A percentile compares a stretch with the other conserved stretches of the same genome.
phyloP scores from a whole-genome alignment of 2,888 invertebrate genomes.

The Scaptomyza cyrtandrae region DNA sequence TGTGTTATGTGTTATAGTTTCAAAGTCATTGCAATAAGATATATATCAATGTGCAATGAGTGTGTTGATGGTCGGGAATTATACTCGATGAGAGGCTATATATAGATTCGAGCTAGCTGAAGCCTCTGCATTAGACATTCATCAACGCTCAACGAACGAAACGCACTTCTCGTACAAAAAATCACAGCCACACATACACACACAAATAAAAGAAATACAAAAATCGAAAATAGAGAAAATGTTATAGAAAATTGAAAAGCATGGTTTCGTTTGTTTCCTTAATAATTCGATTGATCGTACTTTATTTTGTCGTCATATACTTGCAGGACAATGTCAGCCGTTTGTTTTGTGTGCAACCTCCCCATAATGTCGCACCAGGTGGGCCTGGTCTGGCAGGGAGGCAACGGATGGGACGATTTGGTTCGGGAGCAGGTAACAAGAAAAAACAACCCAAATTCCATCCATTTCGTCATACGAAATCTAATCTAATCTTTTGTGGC shows the following conservation, averaged over 20 bases:
- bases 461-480: no score
- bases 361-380: slow-evolving; percentile 97
- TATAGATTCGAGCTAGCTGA: background rate
- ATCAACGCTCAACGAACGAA: background rate
- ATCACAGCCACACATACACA: no score
- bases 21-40: background rate
- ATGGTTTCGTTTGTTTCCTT: background rate
- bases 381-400: slow-evolving; percentile 96
- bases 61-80: background rate
- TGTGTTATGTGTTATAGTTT: background rate
- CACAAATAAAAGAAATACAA: background rate
- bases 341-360: slow-evolving; percentile 98
- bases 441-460: no score
- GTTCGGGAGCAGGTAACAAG: slow-evolving; percentile 90
- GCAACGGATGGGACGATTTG: slow-evolving; percentile 97
- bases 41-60: background rate
- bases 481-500: no score
- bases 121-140: slow-evolving; percentile 1
- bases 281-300: background rate
- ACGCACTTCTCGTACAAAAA: background rate
- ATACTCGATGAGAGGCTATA: background rate
- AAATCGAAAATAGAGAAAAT: background rate
- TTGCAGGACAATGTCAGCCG: slow-evolving; percentile 95
- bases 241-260: background rate
- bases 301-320: slow-evolving; percentile 35